Evolutionary conservation across 1,140 invertebrate species (phyloP).

Genomic region (Caligus rogercresseyi): DNA sequence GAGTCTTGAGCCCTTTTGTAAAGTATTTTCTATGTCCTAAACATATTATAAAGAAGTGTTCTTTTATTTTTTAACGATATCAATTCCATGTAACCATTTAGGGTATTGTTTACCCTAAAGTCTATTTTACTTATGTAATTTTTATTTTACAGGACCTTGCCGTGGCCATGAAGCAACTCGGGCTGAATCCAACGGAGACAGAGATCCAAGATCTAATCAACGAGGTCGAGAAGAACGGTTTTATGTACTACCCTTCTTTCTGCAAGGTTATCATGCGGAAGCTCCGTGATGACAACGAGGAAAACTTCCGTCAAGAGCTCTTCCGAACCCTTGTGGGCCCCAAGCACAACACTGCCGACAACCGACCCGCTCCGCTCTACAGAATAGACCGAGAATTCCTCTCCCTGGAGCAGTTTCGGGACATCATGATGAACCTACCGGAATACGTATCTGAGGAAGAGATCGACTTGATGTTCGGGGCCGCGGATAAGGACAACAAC

Average conservation of each 20-base stretch:
- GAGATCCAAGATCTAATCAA: constrained; percentile 19
- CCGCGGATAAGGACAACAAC: constrained; percentile 10
- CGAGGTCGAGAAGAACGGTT: constrained; percentile 17
- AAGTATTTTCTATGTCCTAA: too few species aligned
- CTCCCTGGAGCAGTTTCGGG: background rate
- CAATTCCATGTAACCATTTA: too few species aligned
- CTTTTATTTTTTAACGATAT: too few species aligned
- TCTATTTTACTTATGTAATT: background rate
- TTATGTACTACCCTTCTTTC: constrained; percentile 18
- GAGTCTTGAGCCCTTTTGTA: too few species aligned
- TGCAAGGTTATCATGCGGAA: constrained; percentile 16
- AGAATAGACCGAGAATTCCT: constrained; percentile 3
- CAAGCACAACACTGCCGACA: constrained; percentile 1
- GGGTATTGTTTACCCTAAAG: too few species aligned
- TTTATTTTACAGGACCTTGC: constrained; percentile 15
- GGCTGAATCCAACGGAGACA: constrained; percentile 16
- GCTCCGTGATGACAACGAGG: constrained; percentile 11
- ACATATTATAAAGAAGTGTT: too few species aligned
- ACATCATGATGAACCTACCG: constrained; percentile 15
- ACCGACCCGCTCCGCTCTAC: background rate
- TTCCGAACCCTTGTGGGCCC: constrained; percentile 10
- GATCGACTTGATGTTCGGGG: background rate
- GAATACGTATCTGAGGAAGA: constrained; percentile 8
- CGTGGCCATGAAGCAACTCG: constrained; percentile 14
- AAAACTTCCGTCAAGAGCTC: constrained; percentile 13